Conservation (phyloP, 2,113 vertebrate genomes). For the Synodontis membranacea region DNA sequence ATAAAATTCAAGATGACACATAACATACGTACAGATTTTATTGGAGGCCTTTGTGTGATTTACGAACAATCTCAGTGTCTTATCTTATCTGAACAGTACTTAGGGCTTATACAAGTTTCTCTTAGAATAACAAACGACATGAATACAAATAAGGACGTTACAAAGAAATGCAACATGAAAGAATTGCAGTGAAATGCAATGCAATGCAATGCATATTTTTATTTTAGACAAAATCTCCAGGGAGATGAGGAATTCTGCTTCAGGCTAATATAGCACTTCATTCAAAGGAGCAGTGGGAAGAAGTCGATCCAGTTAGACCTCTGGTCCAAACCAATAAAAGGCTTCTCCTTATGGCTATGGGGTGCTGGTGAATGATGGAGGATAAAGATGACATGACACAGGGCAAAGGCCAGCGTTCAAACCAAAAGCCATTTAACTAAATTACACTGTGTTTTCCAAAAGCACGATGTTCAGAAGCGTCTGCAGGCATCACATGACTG, state of each 20-base stretch:
- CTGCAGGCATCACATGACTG: too few species aligned
- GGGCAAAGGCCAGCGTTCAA: slow-evolving; percentile 17
- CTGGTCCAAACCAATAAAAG: slow-evolving; percentile 15
- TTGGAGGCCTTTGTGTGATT: neutral
- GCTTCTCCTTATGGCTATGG: slow-evolving; percentile 6
- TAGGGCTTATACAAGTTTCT: neutral
- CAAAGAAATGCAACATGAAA: neutral
- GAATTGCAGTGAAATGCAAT: neutral
- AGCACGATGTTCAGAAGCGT: neutral
- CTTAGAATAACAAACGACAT: neutral
- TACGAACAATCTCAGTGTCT: neutral
- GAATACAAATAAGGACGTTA: neutral
- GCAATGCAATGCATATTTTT: neutral
- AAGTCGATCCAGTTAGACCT: neutral
- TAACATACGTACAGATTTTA: neutral
- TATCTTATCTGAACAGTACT: neutral
- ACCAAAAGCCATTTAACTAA: slow-evolving; percentile 9
- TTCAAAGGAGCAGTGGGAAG: neutral
- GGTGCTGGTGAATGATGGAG: slow-evolving; percentile 14
- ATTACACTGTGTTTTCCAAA: neutral
- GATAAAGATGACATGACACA: neutral
- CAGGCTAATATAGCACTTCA: neutral
- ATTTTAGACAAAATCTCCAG: neutral
- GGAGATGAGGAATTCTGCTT: neutral
- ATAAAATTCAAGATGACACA: neutral